phyloP scores from a whole-genome alignment of 2,113 vertebrate species.

The Microtus montanus region DNA sequence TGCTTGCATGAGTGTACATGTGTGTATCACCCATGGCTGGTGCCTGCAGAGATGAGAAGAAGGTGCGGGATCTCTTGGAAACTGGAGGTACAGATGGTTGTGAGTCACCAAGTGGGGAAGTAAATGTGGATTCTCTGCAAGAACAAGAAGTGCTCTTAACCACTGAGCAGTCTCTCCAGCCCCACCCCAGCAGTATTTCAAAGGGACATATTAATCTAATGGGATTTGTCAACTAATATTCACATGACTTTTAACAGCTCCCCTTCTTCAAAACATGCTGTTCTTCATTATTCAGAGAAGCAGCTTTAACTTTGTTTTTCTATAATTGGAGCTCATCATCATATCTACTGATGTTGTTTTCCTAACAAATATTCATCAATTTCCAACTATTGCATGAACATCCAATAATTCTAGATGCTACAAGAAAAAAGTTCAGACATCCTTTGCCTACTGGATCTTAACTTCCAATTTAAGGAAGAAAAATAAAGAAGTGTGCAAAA shows the following conservation, averaged over 20 bases:
- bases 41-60: neutral
- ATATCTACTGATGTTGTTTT: neutral
- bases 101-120: neutral
- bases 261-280: neutral
- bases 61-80: neutral
- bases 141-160: neutral
- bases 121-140: neutral
- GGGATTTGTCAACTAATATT: neutral
- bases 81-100: neutral
- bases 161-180: neutral
- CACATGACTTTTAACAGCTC: neutral
- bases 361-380: neutral
- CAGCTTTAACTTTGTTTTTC: neutral
- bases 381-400: neutral
- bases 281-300: neutral
- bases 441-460: neutral
- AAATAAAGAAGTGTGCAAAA: neutral
- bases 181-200: neutral
- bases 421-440: neutral
- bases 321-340: neutral
- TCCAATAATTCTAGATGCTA: neutral
- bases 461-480: neutral
- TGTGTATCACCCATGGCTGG: neutral
- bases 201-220: neutral
- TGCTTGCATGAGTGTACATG: neutral